Base-by-base conservation (phyloP, 2,797 vertebrate genomes). In the Malacoctenus gilli region DNA sequence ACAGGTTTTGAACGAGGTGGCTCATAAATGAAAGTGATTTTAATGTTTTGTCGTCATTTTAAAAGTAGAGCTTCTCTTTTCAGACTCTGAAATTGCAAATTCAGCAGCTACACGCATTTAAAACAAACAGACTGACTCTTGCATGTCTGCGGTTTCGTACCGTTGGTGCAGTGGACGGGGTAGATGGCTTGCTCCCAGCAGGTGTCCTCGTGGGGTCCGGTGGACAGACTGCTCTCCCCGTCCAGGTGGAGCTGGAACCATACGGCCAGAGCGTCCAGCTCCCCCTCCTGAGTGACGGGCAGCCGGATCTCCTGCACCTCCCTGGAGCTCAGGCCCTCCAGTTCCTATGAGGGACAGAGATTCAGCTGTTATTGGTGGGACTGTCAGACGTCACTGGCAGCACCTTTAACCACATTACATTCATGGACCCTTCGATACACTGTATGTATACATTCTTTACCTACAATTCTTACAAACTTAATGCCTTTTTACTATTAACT, bases 121-220 rank as follows among this genome's bases (percentile, higher is more conserved):
- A n/a, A n/a, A n/a, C n/a, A n/a, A n/a, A n/a, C n/a, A n/a, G n/a
- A n/a, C n/a, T n/a, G 22, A 4, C 22, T 23, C 22, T 8, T 8
- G 22, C 22, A 2, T 38, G 8, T 14, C 38, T 2, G 4, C 7
- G 28, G n/a, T 18, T 5, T 64, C 87, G 4, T 87, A 98, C 96
- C 90, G 12, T 80, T 73, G 31, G 91, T 78, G 40, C 77, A 90
- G 76, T 96, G 93, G 20, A 95, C 86, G 0, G 97, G 96, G 79
- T 97, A 99, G 72, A 98, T 91, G 63, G 96, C 96, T 80, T 99
- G 96, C 47, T 98, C 97, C 97, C 97, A 98, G 80, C 97, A 99
- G 0, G 95, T 97, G 66, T 98, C 93, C 77, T 97, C 96, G 61
- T 91, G 88, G 1, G 96, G 96, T 70, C 92, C 94, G 2, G 97